Percentiles rank a stretch among this genome's conserved stretches.
Evolutionary conservation across 2,888 invertebrate species (phyloP).

Genomic region (Cataglyphis cursor): DNA sequence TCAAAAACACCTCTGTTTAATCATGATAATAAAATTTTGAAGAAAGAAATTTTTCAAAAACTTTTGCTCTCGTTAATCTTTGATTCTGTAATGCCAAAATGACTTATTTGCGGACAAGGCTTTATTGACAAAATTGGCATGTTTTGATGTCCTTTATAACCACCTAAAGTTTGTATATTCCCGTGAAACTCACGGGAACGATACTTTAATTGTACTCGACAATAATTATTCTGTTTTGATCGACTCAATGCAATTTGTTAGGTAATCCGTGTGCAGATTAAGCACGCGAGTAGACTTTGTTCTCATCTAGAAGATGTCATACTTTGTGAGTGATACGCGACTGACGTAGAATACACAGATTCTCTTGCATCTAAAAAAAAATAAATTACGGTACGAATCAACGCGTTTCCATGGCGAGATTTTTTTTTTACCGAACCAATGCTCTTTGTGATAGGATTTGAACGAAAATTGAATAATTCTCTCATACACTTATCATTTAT

Average conservation of each 20-base stretch:
- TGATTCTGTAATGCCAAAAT: too few species aligned
- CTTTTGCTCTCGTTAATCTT: too few species aligned
- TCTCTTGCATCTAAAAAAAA: background rate
- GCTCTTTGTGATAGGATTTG: background rate
- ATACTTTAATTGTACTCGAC: background rate
- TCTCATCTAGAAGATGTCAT: constrained; percentile 22
- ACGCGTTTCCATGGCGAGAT: background rate
- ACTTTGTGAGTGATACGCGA: background rate
- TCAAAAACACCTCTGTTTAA: too few species aligned
- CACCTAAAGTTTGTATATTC: background rate
- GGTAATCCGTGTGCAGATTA: constrained; percentile 5
- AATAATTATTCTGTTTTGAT: background rate
- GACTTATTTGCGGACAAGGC: too few species aligned
- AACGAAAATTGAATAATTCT: background rate
- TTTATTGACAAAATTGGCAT: too few species aligned
- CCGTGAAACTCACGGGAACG: background rate
- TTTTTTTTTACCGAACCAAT: background rate
- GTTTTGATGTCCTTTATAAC: too few species aligned
- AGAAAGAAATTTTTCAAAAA: too few species aligned
- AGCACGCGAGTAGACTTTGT: constrained; percentile 28
- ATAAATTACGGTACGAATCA: background rate
- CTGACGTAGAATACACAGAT: background rate
- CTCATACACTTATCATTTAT: background rate
- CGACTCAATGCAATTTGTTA: constrained; percentile 16
- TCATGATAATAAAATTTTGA: too few species aligned